These are phyloP conservation scores for Falco cherrug DNA, from an alignment of 2,797 vertebrate genomes.

Conservation along the genomic window DNA sequence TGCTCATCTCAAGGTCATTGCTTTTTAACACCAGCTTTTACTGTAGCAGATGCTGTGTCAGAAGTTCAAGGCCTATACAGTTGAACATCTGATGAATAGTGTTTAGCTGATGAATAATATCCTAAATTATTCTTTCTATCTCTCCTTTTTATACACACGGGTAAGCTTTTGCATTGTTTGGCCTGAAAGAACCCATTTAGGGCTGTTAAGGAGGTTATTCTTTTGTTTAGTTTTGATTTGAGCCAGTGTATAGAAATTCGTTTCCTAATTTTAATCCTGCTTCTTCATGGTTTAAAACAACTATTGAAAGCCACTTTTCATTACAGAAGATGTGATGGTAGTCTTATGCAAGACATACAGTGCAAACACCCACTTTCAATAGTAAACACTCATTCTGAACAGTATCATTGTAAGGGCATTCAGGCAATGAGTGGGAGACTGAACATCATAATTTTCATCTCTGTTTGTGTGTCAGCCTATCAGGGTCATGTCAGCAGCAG, in stretches of 20 bases:
- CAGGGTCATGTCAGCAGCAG: neutral
- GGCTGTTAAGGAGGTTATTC: neutral
- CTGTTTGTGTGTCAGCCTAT: slow-evolving; percentile 5
- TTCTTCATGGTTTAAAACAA: neutral
- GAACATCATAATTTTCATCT: neutral
- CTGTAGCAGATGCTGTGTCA: neutral
- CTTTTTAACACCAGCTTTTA: neutral
- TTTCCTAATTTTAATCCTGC: neutral
- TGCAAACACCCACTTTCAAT: neutral
- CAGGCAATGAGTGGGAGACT: neutral
- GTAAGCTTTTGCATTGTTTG: neutral
- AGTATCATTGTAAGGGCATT: neutral
- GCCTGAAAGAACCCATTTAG: slow-evolving; percentile 1
- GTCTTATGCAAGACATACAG: neutral
- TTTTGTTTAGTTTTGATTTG: neutral
- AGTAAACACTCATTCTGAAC: neutral
- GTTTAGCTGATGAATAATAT: neutral
- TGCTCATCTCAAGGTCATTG: neutral
- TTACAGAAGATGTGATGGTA: neutral
- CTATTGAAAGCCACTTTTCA: neutral
- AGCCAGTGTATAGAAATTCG: neutral
- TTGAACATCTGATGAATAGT: neutral
- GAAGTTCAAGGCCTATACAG: neutral
- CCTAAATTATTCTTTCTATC: neutral
- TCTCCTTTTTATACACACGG: neutral